Evolutionary conservation across 2,888 invertebrate species (phyloP).

Genomic region (Ophion ventricosus): DNA sequence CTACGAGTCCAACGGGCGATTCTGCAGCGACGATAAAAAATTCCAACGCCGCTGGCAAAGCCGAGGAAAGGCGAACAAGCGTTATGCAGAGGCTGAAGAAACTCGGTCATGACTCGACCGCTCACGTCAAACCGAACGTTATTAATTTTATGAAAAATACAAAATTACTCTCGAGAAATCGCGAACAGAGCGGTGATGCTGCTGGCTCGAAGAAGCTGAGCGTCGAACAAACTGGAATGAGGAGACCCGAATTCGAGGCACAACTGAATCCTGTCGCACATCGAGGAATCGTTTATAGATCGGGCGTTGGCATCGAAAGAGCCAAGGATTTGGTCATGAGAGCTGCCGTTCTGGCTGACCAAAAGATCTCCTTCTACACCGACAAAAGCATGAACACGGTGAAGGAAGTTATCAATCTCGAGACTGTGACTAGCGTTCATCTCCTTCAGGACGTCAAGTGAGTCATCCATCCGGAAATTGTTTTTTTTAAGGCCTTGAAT

Average conservation of each 20-base stretch:
- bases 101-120: conserved; percentile 75
- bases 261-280: conserved; percentile 84
- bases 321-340: conserved; percentile 90
- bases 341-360: conserved; percentile 86
- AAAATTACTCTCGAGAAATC: conserved; percentile 75
- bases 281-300: conserved; percentile 86
- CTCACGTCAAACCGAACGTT: conserved; percentile 77
- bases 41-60: conserved; percentile 54
- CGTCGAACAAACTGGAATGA: conserved; percentile 78
- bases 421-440: conserved; percentile 88
- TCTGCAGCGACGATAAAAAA: background rate
- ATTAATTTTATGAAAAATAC: conserved; percentile 77
- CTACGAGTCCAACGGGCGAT: background rate
- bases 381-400: conserved; percentile 89
- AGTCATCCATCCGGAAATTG: conserved; percentile 68
- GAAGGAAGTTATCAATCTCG: conserved; percentile 89
- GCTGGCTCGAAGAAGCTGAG: background rate
- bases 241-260: conserved; percentile 84
- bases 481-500: background rate
- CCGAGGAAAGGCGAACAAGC: conserved; percentile 71
- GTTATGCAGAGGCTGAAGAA: conserved; percentile 78
- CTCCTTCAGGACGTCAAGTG: conserved; percentile 84
- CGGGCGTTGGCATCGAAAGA: conserved; percentile 81
- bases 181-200: conserved; percentile 67
- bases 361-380: conserved; percentile 89